These are phyloP conservation scores for Napeogenes sylphis DNA, from an alignment of 2,888 invertebrate genomes.

Conservation along the genomic window DNA sequence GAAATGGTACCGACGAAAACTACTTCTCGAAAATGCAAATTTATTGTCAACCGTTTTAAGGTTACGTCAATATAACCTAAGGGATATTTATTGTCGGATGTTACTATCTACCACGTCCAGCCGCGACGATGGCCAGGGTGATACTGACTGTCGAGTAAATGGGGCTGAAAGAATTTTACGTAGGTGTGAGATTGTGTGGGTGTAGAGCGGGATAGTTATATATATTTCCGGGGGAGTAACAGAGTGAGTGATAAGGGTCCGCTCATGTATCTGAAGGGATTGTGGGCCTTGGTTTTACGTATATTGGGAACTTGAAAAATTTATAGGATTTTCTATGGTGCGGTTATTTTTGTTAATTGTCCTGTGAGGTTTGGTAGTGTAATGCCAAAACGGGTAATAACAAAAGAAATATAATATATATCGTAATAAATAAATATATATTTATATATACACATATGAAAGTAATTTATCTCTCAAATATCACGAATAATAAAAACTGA, in stretches of 20 bases:
- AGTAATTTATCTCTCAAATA: too few relatives aligned
- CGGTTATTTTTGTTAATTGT: background rate
- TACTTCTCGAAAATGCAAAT: slow-evolving; percentile 17
- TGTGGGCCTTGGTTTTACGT: slow-evolving; percentile 63
- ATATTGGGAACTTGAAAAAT: slow-evolving; percentile 12
- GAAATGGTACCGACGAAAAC: background rate
- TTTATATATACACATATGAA: too few relatives aligned
- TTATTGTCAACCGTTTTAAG: slow-evolving; percentile 20
- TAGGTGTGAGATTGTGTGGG: slow-evolving; percentile 55
- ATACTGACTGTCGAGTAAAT: slow-evolving; percentile 60
- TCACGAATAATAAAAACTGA: too few relatives aligned
- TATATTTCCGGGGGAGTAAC: slow-evolving; percentile 28
- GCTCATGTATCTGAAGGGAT: slow-evolving; percentile 62
- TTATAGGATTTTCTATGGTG: background rate
- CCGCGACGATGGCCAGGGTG: slow-evolving; percentile 45
- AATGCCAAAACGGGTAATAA: too few relatives aligned
- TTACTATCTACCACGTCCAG: slow-evolving; percentile 32
- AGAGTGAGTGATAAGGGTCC: slow-evolving; percentile 42
- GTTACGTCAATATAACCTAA: slow-evolving; percentile 44
- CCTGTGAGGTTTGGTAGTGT: background rate
- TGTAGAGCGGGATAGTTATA: slow-evolving; percentile 49
- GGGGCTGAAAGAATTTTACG: slow-evolving; percentile 56
- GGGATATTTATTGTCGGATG: slow-evolving; percentile 26
- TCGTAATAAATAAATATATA: too few relatives aligned
- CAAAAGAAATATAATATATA: too few relatives aligned